Conservation (phyloP, 2,888 invertebrate species). For the Harpagoxenus sublaevis region DNA sequence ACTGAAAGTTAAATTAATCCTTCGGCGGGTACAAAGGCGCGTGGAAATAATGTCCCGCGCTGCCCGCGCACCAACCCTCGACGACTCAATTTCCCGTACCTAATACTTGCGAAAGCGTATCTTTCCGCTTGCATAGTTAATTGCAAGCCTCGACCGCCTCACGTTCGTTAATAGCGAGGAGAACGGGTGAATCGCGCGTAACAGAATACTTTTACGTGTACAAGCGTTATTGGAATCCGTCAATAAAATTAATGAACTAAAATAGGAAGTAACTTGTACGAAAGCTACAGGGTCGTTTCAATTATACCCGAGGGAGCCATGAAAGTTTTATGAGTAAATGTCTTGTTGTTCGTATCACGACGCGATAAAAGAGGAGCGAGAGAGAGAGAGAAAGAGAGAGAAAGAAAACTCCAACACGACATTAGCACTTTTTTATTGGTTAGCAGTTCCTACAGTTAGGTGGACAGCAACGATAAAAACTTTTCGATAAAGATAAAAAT, state of each 20-base stretch:
- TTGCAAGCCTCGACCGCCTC: neutral
- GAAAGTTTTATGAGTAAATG: slow-evolving; percentile 19
- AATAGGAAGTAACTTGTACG: neutral
- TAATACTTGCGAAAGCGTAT: neutral
- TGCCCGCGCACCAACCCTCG: too few relatives aligned
- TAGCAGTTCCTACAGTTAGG: neutral
- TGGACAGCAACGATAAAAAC: neutral
- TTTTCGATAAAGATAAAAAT: slow-evolving; percentile 18
- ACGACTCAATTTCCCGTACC: neutral
- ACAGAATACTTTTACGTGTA: neutral
- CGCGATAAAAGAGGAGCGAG: neutral
- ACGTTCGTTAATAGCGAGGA: neutral
- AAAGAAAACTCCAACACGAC: slow-evolving; percentile 1
- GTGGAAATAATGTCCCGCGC: neutral
- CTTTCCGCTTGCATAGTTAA: slow-evolving; percentile 2
- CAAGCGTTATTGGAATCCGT: neutral
- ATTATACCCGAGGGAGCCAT: neutral
- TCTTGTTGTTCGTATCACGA: slow-evolving; percentile 26
- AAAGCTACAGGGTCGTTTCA: neutral
- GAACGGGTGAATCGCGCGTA: neutral
- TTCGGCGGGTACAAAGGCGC: neutral
- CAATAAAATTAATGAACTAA: neutral
- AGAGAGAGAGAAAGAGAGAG: neutral
- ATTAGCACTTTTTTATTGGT: slow-evolving; percentile 31
- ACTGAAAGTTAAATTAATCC: slow-evolving; percentile 28